Evolutionary conservation across 2,797 vertebrate species (phyloP).

Genomic region (Jordanella pulchra): DNA sequence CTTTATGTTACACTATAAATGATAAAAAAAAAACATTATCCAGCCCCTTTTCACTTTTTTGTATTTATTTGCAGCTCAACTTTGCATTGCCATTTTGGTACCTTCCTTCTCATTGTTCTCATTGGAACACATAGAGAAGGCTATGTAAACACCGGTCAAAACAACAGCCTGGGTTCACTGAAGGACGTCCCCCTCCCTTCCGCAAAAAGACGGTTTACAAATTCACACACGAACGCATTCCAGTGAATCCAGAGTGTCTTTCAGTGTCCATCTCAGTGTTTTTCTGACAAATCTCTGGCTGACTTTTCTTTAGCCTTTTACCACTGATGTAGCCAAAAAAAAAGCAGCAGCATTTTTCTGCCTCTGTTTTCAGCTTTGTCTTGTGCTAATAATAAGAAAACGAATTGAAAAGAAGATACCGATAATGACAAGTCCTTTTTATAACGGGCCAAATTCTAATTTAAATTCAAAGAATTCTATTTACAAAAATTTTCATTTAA

Average conservation of each 20-base stretch:
- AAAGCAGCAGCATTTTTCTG: background rate
- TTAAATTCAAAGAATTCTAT: slow-evolving; percentile 4
- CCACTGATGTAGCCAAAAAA: background rate
- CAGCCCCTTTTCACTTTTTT: slow-evolving; percentile 8
- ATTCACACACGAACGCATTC: slow-evolving; percentile 50
- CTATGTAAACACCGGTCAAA: slow-evolving; percentile 61
- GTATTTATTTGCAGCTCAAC: slow-evolving; percentile 12
- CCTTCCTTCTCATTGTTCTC: slow-evolving; percentile 65
- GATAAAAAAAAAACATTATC: slow-evolving; percentile 11
- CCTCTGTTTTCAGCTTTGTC: slow-evolving; percentile 9
- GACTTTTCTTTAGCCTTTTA: background rate
- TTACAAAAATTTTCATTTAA: background rate
- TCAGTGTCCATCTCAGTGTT: slow-evolving; percentile 25
- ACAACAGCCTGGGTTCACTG: slow-evolving; percentile 41
- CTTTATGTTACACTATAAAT: background rate
- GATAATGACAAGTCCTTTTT: slow-evolving; percentile 4
- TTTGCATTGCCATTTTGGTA: slow-evolving; percentile 40
- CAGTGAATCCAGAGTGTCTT: slow-evolving; percentile 24
- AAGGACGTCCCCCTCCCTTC: slow-evolving; percentile 73
- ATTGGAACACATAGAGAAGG: slow-evolving; percentile 35
- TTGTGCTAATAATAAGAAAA: slow-evolving; percentile 6
- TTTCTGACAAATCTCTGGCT: slow-evolving; percentile 5
- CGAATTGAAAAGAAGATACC: slow-evolving; percentile 14
- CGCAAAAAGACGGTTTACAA: slow-evolving; percentile 50
- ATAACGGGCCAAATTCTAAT: background rate